phyloP scores from a whole-genome alignment of 2,888 invertebrate species.

The Cactoblastis cactorum region DNA sequence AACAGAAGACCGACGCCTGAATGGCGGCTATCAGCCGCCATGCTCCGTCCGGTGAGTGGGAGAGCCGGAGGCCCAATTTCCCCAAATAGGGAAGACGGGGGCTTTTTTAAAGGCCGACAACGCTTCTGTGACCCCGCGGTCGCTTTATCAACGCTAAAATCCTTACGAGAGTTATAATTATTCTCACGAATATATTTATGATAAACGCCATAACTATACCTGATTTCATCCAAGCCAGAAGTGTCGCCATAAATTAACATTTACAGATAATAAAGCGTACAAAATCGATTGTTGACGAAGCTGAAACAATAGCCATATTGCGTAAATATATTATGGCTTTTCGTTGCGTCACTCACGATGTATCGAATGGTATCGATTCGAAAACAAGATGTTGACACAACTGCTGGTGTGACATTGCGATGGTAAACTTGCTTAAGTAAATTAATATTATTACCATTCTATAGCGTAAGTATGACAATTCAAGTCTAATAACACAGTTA shows the following conservation, averaged over 20 bases:
- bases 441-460: conserved; percentile 21
- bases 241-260: conserved; percentile 15
- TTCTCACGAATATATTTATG: not conserved
- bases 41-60: too few species aligned
- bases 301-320: conserved; percentile 46
- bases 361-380: conserved; percentile 55
- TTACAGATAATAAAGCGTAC: conserved; percentile 17
- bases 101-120: too few species aligned
- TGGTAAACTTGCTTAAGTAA: conserved; percentile 2
- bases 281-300: conserved; percentile 32
- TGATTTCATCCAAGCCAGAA: not conserved
- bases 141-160: too few species aligned
- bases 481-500: conserved; percentile 26
- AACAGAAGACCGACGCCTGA: too few species aligned
- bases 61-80: too few species aligned
- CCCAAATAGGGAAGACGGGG: too few species aligned
- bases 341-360: conserved; percentile 59
- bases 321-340: conserved; percentile 39
- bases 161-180: too few species aligned
- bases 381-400: conserved; percentile 73
- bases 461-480: conserved; percentile 24
- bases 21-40: too few species aligned
- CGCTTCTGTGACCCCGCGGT: too few species aligned
- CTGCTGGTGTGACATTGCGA: conserved; percentile 52
- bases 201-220: not conserved